Base-by-base conservation (phyloP, 2,113 vertebrate species). In the Actinemys pallida region DNA sequence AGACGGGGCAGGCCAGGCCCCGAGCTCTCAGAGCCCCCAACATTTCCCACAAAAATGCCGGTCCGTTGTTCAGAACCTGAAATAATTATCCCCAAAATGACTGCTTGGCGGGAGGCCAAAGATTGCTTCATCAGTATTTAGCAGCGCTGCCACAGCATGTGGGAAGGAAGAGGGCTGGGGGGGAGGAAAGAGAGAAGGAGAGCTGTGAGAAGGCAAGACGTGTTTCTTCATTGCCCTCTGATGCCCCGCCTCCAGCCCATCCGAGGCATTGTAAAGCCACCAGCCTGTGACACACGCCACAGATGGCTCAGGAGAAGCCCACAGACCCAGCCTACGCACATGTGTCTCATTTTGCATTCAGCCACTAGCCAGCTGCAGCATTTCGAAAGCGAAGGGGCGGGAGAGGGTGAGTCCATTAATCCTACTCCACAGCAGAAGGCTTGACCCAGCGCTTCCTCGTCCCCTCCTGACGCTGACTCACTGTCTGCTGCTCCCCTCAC, bases 71-170 rank as follows among this genome's bases (percentile, higher is more conserved):
- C 49, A 52, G 81, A 54, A 86, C 54, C 59, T 90, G 52, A 54
- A 93, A 91, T 65, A 97, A 96, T 95, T 10, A n/a, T 88, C 29
- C 14, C 45, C 76, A n/a, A 8, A 93, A 93, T 47, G 93, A 79
- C 42, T 89, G 54, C 16, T 76, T 81, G 94, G 90, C 81, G 4
- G 76, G 35, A 52, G 10, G 96, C 83, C 92, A 92, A 56, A 6
- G 79, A 52, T 39, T 83, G 86, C 86, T 81, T 94, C 88, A 84
- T 76, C 35, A 31, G 57, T 90, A 88, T 90, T 86, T 83, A 93
- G 62, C 62, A 56, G 84, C 90, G 62, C 5, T 24, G 0, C 17
- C 0, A 1, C 0, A 2, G 25, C 90, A 62, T 2, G 0, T 5
- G 39, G n/a, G 65, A 72, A 35, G 14, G 59, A 35, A 13, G 13